Base-by-base conservation (phyloP, 2,113 vertebrate species). In the Myrmecophaga tridactyla region DNA sequence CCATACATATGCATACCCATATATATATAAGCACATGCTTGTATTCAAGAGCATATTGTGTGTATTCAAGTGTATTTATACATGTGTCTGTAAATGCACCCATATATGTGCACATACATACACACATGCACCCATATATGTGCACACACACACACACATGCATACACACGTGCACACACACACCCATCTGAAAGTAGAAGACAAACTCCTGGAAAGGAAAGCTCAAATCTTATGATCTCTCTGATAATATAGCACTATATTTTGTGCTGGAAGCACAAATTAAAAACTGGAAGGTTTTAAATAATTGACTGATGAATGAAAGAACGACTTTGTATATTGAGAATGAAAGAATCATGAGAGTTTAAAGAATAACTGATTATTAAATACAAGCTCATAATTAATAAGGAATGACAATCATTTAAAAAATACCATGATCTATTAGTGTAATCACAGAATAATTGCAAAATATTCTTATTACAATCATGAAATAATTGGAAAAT, bases 321-420 rank as follows among this genome's bases (percentile, higher is more conserved):
- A 77, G 13, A 60, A 87, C 31, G 5, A 31, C 51, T 76, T 41
- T 62, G 36, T 77, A 67, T 17, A 81, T 81, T 84, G 89, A 56
- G 3, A 92, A 81, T 69, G 14, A 92, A 96, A 76, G 9, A 43
- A 81, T 8, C 36, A 6, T 82, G 25, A 94, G 4, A 3, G 11
- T 60, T 82, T 88, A 58, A 86, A 63, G 34, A 93, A 80, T 56
- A 94, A 84, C 15, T 56, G 21, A 82, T 29, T 93, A 41, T 78
- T 78, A 89, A 82, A 6, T 51, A 73, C 67, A 83, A 90, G 31
- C 8, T 85, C 39, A 88, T 63, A 77, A 56, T 69, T 81, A 93
- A 46, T 48, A 83, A 85, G 39, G 58, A 23, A 70, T 86, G 36
- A 82, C 36, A 60, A 84, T 60, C 14, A 15, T 56, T 43, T 91